Evolutionary conservation across 2,888 invertebrate genomes (phyloP), one percentile per base, ranked within the genome.

Genomic region (Gastrophysa polygoni): DNA sequence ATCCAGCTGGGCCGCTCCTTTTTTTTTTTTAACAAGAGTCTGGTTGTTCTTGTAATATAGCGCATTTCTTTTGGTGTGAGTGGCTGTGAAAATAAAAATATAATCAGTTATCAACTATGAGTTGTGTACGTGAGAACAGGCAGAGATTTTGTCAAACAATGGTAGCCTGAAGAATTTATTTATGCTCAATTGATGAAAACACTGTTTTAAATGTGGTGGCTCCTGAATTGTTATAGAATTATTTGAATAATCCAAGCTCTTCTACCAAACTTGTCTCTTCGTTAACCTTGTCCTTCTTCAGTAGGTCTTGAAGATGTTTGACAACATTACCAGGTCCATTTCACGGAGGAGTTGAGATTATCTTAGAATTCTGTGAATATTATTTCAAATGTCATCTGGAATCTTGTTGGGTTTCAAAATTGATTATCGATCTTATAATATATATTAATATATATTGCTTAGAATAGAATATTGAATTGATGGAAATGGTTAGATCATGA

Each of bases 51-150:
- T 72, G 68, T 69, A 71, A 69, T 68, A 67, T 75, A 76, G 77
- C 74, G 77, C 77, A 77, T 79, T 65, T 60, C 48, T 77, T 75
- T 79, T 75, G 77, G 78, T 78, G 78, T 79, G 64, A 62, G 79
- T 80, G 80, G 80, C 80, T 80, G 80, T 80, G 80, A 80, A 59
- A 67, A 66, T 60, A 77, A 77, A 73, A 73, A 57, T 54, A 64
- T 18, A 47, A 58, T 48, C 59, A 50, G 59, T 61, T 52, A 55
- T 75, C 75, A 73, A 71, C 67, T 73, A 74, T 77, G 77, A 76
- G 77, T 78, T 78, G 78, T 78, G 75, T 76, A 73, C 66, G 73
- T 71, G 68, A 63, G 62, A 72, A 66, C 60, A 58, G 47, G 69
- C 69, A 69, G 71, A 72, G 71, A 66, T 64, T 67, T 61, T 54